These are phyloP conservation scores for Drosophila mayaguana DNA, from an alignment of 2,888 invertebrate species.

Conservation along the genomic window DNA sequence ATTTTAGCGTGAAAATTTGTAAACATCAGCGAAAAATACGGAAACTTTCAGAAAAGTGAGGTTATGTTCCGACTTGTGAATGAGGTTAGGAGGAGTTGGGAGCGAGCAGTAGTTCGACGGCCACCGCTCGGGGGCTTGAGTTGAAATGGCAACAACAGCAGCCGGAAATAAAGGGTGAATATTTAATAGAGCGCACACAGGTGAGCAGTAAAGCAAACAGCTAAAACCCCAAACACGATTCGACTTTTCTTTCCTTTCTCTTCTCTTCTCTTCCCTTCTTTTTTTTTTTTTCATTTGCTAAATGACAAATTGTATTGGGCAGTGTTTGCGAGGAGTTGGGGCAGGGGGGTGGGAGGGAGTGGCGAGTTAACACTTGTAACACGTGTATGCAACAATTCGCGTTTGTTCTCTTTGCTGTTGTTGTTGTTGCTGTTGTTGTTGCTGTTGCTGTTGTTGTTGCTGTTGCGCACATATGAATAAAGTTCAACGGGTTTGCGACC, in stretches of 20 bases:
- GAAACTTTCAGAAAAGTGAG: constrained; percentile 50
- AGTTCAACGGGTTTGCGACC: constrained; percentile 56
- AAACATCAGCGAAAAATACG: constrained; percentile 68
- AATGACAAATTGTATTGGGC: constrained; percentile 72
- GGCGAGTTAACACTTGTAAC: constrained; percentile 70
- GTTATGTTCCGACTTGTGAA: constrained; percentile 31
- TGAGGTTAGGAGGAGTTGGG: not conserved
- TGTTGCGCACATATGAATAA: constrained; percentile 35
- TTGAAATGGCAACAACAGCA: not conserved
- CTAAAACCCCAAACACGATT: constrained; percentile 11
- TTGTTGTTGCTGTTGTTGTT: not conserved
- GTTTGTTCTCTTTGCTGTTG: constrained; percentile 8
- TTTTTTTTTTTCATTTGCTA: constrained; percentile 48
- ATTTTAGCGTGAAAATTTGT: constrained; percentile 78
- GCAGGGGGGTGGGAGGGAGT: not conserved
- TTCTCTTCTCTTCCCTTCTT: not conserved
- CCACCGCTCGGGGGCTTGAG: not conserved
- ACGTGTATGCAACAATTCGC: constrained; percentile 35
- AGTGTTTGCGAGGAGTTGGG: not conserved
- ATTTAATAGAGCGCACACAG: constrained; percentile 68
- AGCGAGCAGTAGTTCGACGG: not conserved
- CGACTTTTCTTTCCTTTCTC: constrained; percentile 15
- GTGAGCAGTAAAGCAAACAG: constrained; percentile 36
- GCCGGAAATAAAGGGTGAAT: constrained; percentile 68
- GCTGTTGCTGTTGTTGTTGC: not conserved